A percentile compares a stretch with the other conserved stretches of the same genome.
Evolutionary conservation across 2,888 invertebrate genomes (phyloP).

Genomic region (Acrobasis suavella): DNA sequence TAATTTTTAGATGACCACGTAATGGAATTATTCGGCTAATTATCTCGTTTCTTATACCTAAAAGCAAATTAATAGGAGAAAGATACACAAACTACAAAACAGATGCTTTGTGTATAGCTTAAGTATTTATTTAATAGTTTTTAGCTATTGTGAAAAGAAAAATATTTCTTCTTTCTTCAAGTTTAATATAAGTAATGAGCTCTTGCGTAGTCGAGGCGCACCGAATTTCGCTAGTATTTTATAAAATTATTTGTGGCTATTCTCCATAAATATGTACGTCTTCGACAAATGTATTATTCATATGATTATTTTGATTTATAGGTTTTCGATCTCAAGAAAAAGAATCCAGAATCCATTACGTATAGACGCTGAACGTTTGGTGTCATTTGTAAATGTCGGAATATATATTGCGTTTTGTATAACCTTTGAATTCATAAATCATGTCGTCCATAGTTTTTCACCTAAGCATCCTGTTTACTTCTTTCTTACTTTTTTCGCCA

Average conservation of each 20-base stretch:
- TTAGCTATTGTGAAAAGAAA: too few relatives aligned
- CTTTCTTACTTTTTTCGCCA: background rate
- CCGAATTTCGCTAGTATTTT: too few relatives aligned
- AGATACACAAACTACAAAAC: too few relatives aligned
- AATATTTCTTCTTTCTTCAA: too few relatives aligned
- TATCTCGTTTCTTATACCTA: too few relatives aligned
- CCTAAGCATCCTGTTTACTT: slow-evolving; percentile 8
- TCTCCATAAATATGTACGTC: background rate
- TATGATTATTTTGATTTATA: slow-evolving; percentile 17
- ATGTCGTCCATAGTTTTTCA: slow-evolving; percentile 19
- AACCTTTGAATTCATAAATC: slow-evolving; percentile 21
- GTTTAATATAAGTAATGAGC: too few relatives aligned
- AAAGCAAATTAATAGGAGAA: too few relatives aligned
- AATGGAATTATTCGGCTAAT: too few relatives aligned
- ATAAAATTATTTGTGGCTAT: background rate
- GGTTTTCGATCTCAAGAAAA: slow-evolving; percentile 5
- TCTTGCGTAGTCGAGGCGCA: too few relatives aligned
- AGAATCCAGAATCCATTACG: slow-evolving; percentile 12
- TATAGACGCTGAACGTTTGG: slow-evolving; percentile 22
- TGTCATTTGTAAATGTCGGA: slow-evolving; percentile 23
- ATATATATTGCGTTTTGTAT: slow-evolving; percentile 21
- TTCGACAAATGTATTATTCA: slow-evolving; percentile 11
- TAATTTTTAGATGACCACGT: too few relatives aligned
- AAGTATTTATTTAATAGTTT: too few relatives aligned
- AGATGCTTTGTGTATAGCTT: too few relatives aligned